Conservation (phyloP, 2,113 vertebrate species). For the Osmerus eperlanus region DNA sequence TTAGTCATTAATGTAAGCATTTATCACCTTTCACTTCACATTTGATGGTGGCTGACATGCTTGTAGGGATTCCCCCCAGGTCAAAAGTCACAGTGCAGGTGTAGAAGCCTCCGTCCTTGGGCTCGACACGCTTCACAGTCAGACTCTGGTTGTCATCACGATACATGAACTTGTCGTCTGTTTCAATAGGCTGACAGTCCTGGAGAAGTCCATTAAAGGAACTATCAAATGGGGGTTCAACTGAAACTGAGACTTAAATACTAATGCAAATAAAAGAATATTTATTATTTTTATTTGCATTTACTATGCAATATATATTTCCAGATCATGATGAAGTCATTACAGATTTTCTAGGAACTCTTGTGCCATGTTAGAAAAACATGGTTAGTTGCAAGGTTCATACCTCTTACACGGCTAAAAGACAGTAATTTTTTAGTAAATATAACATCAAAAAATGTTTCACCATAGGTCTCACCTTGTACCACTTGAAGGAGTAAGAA, state of each 20-base stretch:
- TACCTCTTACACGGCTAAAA: too few species aligned
- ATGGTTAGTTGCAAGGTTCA: too few species aligned
- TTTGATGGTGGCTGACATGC: slow-evolving; percentile 70
- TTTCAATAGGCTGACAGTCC: slow-evolving; percentile 43
- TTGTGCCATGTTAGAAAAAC: too few species aligned
- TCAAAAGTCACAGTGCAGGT: slow-evolving; percentile 74
- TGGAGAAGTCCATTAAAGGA: slow-evolving; percentile 4
- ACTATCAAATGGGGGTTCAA: too few species aligned
- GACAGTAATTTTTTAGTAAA: too few species aligned
- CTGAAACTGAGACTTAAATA: too few species aligned
- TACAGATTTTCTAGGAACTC: too few species aligned
- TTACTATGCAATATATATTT: too few species aligned
- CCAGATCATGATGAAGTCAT: too few species aligned
- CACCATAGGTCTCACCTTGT: slow-evolving; percentile 73
- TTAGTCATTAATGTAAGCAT: neutral
- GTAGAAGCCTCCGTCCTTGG: slow-evolving; percentile 70
- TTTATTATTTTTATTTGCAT: too few species aligned
- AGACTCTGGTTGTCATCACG: slow-evolving; percentile 34
- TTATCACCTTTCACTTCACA: slow-evolving; percentile 69
- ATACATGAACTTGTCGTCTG: slow-evolving; percentile 43
- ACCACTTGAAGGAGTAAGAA: slow-evolving; percentile 73
- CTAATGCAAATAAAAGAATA: too few species aligned
- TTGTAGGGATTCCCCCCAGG: slow-evolving; percentile 62
- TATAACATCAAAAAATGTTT: too few species aligned
- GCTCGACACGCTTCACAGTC: slow-evolving; percentile 32